Percentiles rank a stretch among this genome's conserved stretches.
Conservation (phyloP, 2,113 vertebrate genomes). For the Leucoraja erinaceus region DNA sequence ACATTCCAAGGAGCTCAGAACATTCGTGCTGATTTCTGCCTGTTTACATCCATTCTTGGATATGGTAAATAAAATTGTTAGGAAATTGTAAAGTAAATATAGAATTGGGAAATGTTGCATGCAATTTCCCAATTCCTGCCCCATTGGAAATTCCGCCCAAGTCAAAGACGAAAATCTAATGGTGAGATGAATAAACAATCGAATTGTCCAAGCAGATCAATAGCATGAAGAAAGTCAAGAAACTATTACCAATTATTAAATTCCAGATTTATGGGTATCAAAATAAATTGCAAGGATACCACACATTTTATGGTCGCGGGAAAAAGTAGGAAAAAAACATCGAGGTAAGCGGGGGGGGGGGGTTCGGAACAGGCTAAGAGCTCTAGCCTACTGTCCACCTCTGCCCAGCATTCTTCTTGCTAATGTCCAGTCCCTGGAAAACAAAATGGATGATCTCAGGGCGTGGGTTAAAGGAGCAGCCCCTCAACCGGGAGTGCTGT, state of each 20-base stretch:
- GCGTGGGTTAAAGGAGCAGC: no score
- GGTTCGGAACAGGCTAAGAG: no score
- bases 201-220: not conserved
- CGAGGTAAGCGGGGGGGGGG: no score
- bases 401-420: no score
- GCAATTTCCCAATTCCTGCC: not conserved
- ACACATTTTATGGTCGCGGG: not conserved
- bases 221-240: not conserved
- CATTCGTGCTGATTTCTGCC: not conserved
- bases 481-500: no score
- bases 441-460: no score
- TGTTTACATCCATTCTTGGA: not conserved
- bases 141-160: not conserved
- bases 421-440: no score
- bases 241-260: not conserved
- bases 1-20: not conserved
- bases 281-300: not conserved
- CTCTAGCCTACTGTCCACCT: no score
- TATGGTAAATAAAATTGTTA: not conserved
- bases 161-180: not conserved
- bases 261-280: not conserved
- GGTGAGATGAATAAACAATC: not conserved
- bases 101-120: not conserved
- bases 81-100: not conserved
- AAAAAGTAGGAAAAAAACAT: no score